A percentile compares a stretch with the other conserved stretches of the same genome.
Evolutionary conservation across 1,140 invertebrate species (phyloP).

Genomic region (Drosophila varians): DNA sequence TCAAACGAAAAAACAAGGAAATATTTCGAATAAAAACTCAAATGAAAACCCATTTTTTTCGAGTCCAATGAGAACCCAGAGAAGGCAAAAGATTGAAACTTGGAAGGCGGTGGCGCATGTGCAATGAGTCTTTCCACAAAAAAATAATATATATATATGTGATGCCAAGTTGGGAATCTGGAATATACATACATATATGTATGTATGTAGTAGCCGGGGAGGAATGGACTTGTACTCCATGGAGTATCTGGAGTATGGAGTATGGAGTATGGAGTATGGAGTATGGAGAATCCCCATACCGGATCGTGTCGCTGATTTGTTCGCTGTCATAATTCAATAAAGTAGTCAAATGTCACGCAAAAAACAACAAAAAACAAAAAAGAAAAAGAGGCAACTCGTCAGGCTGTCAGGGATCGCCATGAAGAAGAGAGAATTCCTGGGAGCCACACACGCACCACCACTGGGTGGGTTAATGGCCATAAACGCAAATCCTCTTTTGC

Average conservation of each 20-base stretch:
- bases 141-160: background rate
- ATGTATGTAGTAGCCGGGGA: background rate
- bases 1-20: no score
- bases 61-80: no score
- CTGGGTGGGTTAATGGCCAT: constrained; percentile 42
- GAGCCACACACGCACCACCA: background rate
- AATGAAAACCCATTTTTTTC: no score
- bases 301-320: constrained; percentile 79
- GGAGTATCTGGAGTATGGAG: constrained; percentile 7
- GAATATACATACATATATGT: background rate
- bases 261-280: constrained; percentile 9
- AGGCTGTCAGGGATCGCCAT: background rate
- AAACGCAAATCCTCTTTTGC: constrained; percentile 51
- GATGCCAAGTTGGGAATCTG: background rate
- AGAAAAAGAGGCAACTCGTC: background rate
- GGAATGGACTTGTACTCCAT: no score
- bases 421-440: background rate
- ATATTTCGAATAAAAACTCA: no score
- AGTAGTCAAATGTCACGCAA: constrained; percentile 72
- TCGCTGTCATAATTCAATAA: constrained; percentile 83
- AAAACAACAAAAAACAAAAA: constrained; percentile 34
- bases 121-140: constrained; percentile 40
- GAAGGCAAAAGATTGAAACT: background rate
- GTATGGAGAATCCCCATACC: background rate
- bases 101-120: constrained; percentile 51